Base-by-base conservation (phyloP, 1,140 invertebrate genomes). In the Drosophila sturtevanti region DNA sequence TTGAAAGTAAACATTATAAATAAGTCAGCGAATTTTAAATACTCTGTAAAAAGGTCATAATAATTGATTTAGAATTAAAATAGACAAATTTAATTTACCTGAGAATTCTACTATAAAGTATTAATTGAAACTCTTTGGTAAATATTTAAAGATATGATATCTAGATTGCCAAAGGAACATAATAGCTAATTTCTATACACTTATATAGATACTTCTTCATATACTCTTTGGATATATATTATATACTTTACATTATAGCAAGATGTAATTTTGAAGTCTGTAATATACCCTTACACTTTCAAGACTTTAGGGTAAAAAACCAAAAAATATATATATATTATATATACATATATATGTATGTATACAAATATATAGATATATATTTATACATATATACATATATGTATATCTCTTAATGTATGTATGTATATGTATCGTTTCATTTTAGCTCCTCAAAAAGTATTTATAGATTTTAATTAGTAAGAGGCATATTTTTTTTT, bases 401-500 rank as follows among this genome's bases (percentile, higher is more conserved):
- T n/a, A n/a, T n/a, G n/a, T 14, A 44, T n/a, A 21, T 11, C 35
- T 54, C 10, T 14, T 21, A 5, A n/a, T 16, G 4, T 51, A 27
- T n/a, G 52, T n/a, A 24, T 24, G 38, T 22, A 3, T 59, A 21
- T 48, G 2, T 21, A 48, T 48, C 41, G 41, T 48, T 48, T 48
- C 16, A 1, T 48, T 18, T 21, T 48, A 21, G 9, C 2, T 48
- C 9, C 9, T 21, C n/a, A 10, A 48, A 48, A 48, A 21, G 16
- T 48, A 48, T 48, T 48, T 48, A 21, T 48, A 48, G 41, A 18
- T 48, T 48, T 18, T 48, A 48, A 48, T 48, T 48, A 48, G 16
- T 48, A 11, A 48, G 16, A 48, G 16, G 41, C 10, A 10, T 18
- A 18, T 48, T 48, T 48, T 44, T 0, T 16, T 48, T 16, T 48